A percentile compares a stretch with the other conserved stretches of the same genome.
Conservation (phyloP, 2,113 vertebrate genomes). For the Oreocharis arfaki region DNA sequence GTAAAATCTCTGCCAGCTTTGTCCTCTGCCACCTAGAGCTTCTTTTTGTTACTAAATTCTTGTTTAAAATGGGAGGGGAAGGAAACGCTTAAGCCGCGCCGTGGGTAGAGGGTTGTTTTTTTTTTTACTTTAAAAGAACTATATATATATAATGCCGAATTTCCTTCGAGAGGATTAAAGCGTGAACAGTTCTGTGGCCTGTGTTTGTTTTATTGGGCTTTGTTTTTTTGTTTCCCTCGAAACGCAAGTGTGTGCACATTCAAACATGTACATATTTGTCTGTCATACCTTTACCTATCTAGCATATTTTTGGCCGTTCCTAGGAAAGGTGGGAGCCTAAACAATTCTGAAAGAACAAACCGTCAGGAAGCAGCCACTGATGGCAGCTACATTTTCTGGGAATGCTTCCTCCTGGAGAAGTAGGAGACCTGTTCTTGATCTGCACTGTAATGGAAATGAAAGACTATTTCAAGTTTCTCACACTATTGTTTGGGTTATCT, state of each 20-base stretch:
- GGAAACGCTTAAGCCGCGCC: fast-evolving
- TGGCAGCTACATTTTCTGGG: fast-evolving
- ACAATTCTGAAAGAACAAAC: no score
- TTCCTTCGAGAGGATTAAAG: fast-evolving
- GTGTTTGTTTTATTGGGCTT: background rate
- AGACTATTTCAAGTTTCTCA: fast-evolving
- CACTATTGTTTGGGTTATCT: fast-evolving
- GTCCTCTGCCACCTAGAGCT: fast-evolving
- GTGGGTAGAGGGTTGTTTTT: fast-evolving
- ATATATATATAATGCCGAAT: fast-evolving
- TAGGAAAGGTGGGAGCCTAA: background rate
- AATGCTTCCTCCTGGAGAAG: background rate
- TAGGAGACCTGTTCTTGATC: background rate
- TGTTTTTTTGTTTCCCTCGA: fast-evolving
- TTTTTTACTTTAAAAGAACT: fast-evolving
- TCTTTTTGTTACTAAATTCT: background rate
- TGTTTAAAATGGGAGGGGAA: background rate
- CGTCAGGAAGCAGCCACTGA: fast-evolving
- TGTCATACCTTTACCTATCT: no score
- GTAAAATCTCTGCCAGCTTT: fast-evolving
- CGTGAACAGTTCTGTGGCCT: fast-evolving
- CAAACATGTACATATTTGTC: fast-evolving
- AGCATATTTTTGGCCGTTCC: fast-evolving
- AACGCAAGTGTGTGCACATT: fast-evolving
- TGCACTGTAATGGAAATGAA: fast-evolving